Conservation (phyloP, 2,113 vertebrate species). For the Ploceus nigricollis region DNA sequence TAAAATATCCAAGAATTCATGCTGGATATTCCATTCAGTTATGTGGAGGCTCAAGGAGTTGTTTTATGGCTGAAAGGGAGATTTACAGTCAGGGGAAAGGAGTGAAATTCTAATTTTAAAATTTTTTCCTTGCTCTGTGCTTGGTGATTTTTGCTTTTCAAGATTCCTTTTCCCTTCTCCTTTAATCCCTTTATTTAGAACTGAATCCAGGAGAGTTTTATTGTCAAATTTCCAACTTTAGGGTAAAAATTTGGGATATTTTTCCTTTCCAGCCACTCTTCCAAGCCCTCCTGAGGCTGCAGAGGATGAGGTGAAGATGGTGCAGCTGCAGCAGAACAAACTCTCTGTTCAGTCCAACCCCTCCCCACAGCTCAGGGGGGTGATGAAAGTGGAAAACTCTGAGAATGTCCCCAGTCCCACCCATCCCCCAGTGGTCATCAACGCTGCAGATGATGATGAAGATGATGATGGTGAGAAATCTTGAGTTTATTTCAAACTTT, state of each 20-base stretch:
- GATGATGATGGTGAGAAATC: conserved; percentile 85
- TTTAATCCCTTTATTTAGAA: background rate
- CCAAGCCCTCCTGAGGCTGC: conserved; percentile 60
- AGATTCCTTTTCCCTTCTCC: accelerated
- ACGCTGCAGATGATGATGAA: conserved; percentile 93
- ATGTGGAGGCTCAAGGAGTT: too few species aligned
- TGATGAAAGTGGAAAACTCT: conserved; percentile 88
- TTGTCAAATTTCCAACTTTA: accelerated
- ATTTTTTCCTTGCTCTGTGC: background rate
- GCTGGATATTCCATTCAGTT: too few species aligned
- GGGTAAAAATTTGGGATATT: background rate
- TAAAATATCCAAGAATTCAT: too few species aligned
- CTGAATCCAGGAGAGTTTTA: accelerated
- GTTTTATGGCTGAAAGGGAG: too few species aligned
- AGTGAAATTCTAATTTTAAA: background rate
- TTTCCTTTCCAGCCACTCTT: conserved; percentile 40
- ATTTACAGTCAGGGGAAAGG: accelerated
- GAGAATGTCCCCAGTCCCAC: conserved; percentile 95
- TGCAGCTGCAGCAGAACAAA: conserved; percentile 72
- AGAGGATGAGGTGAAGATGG: conserved; percentile 76
- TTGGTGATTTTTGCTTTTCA: background rate
- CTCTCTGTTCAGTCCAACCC: conserved; percentile 75
- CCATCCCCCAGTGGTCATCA: conserved; percentile 95
- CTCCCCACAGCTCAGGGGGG: conserved; percentile 84
- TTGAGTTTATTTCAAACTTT: background rate